A percentile compares a stretch with the other conserved stretches of the same genome.
Conservation (phyloP, 2,888 invertebrate genomes). For the Lamellibrachia columna region DNA sequence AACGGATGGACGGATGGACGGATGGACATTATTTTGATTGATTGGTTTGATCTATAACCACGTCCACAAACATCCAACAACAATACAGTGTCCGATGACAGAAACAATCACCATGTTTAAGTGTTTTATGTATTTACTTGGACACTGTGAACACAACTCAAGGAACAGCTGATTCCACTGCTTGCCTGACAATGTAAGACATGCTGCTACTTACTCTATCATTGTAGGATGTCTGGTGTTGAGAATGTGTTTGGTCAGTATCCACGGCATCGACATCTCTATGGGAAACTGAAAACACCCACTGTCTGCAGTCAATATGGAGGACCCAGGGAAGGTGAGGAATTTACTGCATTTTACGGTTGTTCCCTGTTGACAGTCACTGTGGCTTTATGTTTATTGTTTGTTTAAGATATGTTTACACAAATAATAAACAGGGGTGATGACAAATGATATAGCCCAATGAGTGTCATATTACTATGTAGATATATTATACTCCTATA, state of each 20-base stretch:
- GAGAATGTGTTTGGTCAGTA: conserved; percentile 45
- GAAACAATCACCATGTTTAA: no score
- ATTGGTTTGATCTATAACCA: no score
- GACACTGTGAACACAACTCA: no score
- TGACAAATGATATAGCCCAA: background rate
- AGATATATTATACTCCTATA: background rate
- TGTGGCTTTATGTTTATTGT: background rate
- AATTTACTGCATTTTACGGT: background rate
- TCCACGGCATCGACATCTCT: conserved; percentile 49
- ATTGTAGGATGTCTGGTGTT: conserved; percentile 39
- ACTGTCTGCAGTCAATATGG: background rate
- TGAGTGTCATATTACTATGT: background rate
- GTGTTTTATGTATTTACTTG: no score
- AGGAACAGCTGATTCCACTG: no score
- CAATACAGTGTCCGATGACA: no score
- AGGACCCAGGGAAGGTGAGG: background rate
- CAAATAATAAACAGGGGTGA: background rate
- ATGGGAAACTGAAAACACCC: conserved; percentile 44
- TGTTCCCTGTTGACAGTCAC: background rate
- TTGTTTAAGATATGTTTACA: background rate
- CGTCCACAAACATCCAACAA: no score
- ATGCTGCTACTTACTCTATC: conserved; percentile 40
- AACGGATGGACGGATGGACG: no score
- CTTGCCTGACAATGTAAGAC: background rate
- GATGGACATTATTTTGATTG: no score